These are phyloP conservation scores for Dascillus cervinus DNA, from an alignment of 2,888 invertebrate species.

Conservation along the genomic window DNA sequence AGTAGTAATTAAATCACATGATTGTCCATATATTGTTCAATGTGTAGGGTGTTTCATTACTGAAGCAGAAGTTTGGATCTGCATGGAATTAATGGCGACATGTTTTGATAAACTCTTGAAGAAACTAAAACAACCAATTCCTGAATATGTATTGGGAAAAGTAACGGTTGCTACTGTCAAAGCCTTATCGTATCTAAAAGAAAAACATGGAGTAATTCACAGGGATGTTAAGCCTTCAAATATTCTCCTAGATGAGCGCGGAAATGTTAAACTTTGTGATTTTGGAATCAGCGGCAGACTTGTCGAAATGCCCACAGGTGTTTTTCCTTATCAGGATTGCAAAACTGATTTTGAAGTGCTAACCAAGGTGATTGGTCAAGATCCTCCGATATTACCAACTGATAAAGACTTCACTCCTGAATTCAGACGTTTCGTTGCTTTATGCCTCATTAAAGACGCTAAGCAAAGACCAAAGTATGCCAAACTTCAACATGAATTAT, in stretches of 20 bases:
- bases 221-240: conserved; percentile 98
- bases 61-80: conserved; percentile 97
- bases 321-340: conserved; percentile 91
- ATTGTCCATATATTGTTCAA: conserved; percentile 94
- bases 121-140: conserved; percentile 78
- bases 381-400: conserved; percentile 76
- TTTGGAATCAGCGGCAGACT: conserved; percentile 98
- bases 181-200: conserved; percentile 95
- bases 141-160: conserved; percentile 93
- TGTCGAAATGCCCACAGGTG: conserved; percentile 94
- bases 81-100: conserved; percentile 99
- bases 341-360: conserved; percentile 97
- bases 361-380: conserved; percentile 79
- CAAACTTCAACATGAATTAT: conserved; percentile 79
- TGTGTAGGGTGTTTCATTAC: conserved; percentile 98
- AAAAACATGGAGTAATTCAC: conserved; percentile 94
- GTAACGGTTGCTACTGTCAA: conserved; percentile 94
- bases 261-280: conserved; percentile 96
- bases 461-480: conserved; percentile 89
- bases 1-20: conserved; percentile 94
- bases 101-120: conserved; percentile 96
- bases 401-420: conserved; percentile 73
- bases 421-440: conserved; percentile 84
- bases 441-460: conserved; percentile 92
- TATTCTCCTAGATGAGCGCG: conserved; percentile 90